Evolutionary conservation across 1,140 invertebrate genomes (phyloP).

Genomic region (Uloborus diversus): DNA sequence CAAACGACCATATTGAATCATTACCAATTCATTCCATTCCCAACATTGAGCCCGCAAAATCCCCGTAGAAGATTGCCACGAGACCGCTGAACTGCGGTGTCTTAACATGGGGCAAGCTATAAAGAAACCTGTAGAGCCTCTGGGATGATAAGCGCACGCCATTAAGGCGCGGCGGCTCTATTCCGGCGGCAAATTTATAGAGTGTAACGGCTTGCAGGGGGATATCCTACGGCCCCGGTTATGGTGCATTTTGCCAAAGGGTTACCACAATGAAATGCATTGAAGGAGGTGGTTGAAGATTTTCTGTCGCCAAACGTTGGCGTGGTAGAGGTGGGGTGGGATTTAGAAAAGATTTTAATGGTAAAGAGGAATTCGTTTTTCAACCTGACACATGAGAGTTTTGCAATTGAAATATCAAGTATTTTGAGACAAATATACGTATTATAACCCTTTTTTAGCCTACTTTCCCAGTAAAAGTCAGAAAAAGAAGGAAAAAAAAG

Average conservation of each 20-base stretch:
- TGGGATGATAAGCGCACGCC: constrained; percentile 46
- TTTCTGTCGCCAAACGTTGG: neutral
- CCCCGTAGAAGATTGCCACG: no score
- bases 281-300: neutral
- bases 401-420: no score
- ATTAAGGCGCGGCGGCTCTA: constrained; percentile 42
- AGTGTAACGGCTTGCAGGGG: constrained; percentile 51
- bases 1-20: no score
- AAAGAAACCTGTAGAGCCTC: constrained; percentile 53
- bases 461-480: no score
- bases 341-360: neutral
- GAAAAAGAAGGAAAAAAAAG: no score
- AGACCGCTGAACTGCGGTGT: no score
- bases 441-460: no score
- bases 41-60: no score
- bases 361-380: no score
- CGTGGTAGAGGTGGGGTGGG: neutral
- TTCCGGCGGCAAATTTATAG: constrained; percentile 54
- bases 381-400: neutral
- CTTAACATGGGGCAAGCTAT: no score
- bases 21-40: no score
- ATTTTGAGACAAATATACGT: no score
- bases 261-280: constrained; percentile 31
- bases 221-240: constrained; percentile 42
- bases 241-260: constrained; percentile 39